Base-by-base conservation (phyloP, 2,888 invertebrate genomes). In the Pilophorus perplexus region DNA sequence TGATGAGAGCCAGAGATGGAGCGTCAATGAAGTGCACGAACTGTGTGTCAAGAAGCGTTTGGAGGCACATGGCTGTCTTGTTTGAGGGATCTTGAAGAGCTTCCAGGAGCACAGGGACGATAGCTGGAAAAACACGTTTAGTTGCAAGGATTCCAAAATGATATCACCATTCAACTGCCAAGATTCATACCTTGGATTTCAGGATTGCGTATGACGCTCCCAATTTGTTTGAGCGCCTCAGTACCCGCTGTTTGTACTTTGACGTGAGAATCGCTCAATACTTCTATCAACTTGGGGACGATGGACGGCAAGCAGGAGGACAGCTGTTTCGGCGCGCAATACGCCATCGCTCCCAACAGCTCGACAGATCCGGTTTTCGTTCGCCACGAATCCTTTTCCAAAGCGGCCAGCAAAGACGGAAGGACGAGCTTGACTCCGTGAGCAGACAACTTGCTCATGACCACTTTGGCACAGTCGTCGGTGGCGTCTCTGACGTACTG, bases 11-110 rank as follows among this genome's bases (percentile, higher is more conserved):
- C 20, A 99, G 82, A 0, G 98, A 98, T 0, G 99, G 96, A 2
- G 99, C 95, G 79, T 99, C 99, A 74, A 99, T 97, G 79, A 98
- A 97, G 79, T 99, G 99, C 44, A 99, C 95, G 80, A 99, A 99
- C 78, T 97, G 90, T 0, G 93, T 94, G 78, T 93, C 91, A n/a
- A 94, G 78, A 23, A 98, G 80, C 0, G 91, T 93, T 76, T 94
- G 92, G n/a, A 99, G 82, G 75, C 95, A 96, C 0, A 84, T 84
- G 0, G 93, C 91, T 0, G 98, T 99, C 78, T 93, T 94, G 77
- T 90, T 89, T 0, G 95, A 92, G 1, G 99, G 99, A 81, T 98
- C 96, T 78, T 96, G 95, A 0, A 98, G 81, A 0, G 97, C 97
- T 74, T 88, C 88, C 54, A 97, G 80, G 10, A 97, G 80, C 2